phyloP scores from a whole-genome alignment of 2,797 vertebrate genomes.

The Acipenser ruthenus region DNA sequence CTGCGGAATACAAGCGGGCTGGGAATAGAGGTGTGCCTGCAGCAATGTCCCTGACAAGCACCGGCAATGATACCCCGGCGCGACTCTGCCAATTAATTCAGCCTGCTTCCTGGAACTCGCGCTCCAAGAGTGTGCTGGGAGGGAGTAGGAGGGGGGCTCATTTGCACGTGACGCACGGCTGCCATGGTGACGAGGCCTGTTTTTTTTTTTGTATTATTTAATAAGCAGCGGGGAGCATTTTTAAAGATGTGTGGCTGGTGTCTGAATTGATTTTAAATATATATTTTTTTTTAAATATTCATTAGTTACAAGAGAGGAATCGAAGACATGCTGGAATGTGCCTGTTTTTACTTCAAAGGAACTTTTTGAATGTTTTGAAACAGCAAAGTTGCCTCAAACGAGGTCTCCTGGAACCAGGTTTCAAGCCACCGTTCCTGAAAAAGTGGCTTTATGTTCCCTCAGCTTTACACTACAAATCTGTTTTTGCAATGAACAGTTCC shows the following conservation, averaged over 20 bases:
- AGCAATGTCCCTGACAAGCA: slow-evolving; percentile 59
- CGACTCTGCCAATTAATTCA: slow-evolving; percentile 66
- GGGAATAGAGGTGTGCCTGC: slow-evolving; percentile 52
- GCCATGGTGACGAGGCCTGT: slow-evolving; percentile 60
- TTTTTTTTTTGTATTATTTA: slow-evolving; percentile 36
- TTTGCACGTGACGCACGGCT: slow-evolving; percentile 57
- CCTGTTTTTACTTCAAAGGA: too few relatives aligned
- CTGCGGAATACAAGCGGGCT: slow-evolving; percentile 43
- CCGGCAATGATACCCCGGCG: slow-evolving; percentile 58
- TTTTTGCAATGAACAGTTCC: slow-evolving; percentile 6
- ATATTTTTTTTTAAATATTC: slow-evolving; percentile 12
- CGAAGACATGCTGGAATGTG: too few relatives aligned
- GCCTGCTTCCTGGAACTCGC: slow-evolving; percentile 47
- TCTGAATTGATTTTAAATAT: slow-evolving; percentile 39
- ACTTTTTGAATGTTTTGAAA: too few relatives aligned
- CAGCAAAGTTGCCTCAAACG: too few relatives aligned
- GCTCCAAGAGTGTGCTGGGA: slow-evolving; percentile 32
- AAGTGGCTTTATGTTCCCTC: background rate
- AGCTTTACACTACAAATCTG: background rate
- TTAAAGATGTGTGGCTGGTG: slow-evolving; percentile 27
- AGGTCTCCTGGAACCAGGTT: too few relatives aligned
- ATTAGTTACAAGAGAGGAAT: too few relatives aligned
- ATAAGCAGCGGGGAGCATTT: slow-evolving; percentile 30
- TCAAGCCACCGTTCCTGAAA: too few relatives aligned
- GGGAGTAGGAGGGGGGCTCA: slow-evolving; percentile 38